These are phyloP conservation scores for Ichneumon xanthorius DNA, from an alignment of 2,888 invertebrate genomes.

Conservation along the genomic window DNA sequence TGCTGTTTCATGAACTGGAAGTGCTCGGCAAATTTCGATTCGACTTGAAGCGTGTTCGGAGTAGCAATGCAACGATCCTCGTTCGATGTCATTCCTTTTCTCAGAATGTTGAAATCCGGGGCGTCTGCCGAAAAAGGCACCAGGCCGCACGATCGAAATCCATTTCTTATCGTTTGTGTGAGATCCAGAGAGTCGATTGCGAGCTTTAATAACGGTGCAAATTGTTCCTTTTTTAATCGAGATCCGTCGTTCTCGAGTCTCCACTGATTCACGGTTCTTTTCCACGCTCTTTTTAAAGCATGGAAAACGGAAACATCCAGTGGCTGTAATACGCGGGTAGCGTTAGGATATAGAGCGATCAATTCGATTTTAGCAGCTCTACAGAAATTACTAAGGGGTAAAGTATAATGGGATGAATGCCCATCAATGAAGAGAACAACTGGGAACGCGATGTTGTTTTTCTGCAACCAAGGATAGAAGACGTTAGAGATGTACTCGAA, in stretches of 20 bases:
- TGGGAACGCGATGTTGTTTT: conserved; percentile 68
- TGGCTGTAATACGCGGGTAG: conserved; percentile 82
- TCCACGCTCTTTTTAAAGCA: conserved; percentile 78
- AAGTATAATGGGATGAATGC: conserved; percentile 80
- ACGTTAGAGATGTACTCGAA: conserved; percentile 79
- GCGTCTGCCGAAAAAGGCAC: conserved; percentile 66
- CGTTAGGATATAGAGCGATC: conserved; percentile 80
- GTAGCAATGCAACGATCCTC: not conserved
- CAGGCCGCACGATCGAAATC: conserved; percentile 74
- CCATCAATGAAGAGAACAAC: conserved; percentile 83
- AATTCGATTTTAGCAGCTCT: conserved; percentile 79
- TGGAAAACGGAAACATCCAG: conserved; percentile 81
- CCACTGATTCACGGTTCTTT: conserved; percentile 74
- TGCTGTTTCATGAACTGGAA: conserved; percentile 21
- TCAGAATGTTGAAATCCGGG: conserved; percentile 53
- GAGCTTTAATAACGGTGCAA: conserved; percentile 72
- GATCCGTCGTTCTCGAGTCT: conserved; percentile 71
- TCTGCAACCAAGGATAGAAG: conserved; percentile 77
- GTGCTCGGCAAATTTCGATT: conserved; percentile 14
- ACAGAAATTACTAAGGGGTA: conserved; percentile 81
- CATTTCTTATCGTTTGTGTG: conserved; percentile 70
- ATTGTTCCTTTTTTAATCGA: conserved; percentile 72
- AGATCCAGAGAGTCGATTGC: conserved; percentile 68
- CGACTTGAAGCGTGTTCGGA: not conserved
- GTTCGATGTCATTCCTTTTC: conserved; percentile 8